These are phyloP conservation scores for Meghimatium bilineatum DNA, from an alignment of 2,888 invertebrate genomes.

Conservation along the genomic window DNA sequence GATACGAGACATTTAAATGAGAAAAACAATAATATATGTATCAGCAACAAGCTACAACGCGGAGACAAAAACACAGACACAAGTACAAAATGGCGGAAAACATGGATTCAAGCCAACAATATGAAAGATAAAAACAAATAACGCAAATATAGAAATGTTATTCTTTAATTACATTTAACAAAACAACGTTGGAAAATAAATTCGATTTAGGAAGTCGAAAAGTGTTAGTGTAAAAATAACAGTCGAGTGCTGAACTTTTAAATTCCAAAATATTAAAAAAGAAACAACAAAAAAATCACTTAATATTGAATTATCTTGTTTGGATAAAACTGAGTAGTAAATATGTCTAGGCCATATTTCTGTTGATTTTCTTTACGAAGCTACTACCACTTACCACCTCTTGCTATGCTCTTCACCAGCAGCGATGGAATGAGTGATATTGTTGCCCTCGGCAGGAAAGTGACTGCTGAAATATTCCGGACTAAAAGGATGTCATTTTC, in stretches of 20 bases:
- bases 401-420: not conserved
- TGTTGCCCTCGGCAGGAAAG: conserved; percentile 12
- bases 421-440: not conserved
- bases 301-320: conserved; percentile 21
- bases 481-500: conserved; percentile 23
- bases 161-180: not conserved
- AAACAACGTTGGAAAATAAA: not conserved
- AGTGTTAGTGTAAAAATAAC: not conserved
- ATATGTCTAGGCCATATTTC: not conserved
- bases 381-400: not conserved
- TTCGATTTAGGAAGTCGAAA: conserved; percentile 10
- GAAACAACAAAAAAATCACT: not conserved
- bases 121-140: not conserved
- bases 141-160: not conserved
- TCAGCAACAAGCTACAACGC: too few relatives aligned
- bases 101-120: not conserved
- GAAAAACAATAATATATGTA: too few relatives aligned
- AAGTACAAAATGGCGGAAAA: too few relatives aligned
- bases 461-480: conserved; percentile 1
- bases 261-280: not conserved
- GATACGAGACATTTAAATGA: too few relatives aligned
- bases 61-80: too few relatives aligned
- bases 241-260: not conserved
- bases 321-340: not conserved
- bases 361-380: not conserved